Percentiles rank a stretch among this genome's conserved stretches.
Evolutionary conservation across 2,797 vertebrate species (phyloP).

Genomic region (Glossophaga mutica): DNA sequence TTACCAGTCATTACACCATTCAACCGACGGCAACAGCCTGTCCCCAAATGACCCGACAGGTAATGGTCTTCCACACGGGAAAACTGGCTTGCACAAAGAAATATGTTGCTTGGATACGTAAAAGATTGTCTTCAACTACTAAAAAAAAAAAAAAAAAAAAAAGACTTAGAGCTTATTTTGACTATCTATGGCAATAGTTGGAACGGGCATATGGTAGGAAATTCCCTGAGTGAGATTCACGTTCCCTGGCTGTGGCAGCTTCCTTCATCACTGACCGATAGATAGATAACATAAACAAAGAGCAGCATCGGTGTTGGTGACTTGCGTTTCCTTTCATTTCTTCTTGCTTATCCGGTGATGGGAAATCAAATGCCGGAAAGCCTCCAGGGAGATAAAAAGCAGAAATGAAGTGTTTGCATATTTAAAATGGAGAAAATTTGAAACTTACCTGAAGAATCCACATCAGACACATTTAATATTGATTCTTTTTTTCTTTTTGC

Average conservation of each 20-base stretch:
- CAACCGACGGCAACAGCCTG: constrained; percentile 74
- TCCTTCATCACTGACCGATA: not conserved
- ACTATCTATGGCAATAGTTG: not conserved
- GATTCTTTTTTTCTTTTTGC: not conserved
- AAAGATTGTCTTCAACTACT: constrained; percentile 1
- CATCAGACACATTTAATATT: not conserved
- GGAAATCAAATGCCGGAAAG: not conserved
- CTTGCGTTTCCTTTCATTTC: constrained; percentile 4
- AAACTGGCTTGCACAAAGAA: not conserved
- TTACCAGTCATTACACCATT: constrained; percentile 82
- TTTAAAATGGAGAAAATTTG: not conserved
- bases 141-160: constrained; percentile 27
- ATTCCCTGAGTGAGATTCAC: not conserved
- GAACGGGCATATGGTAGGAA: not conserved
- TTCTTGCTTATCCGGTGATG: not conserved
- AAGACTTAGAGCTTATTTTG: not conserved
- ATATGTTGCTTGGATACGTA: not conserved
- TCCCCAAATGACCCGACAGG: constrained; percentile 81
- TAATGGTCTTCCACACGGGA: constrained; percentile 67
- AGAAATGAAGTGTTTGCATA: not conserved
- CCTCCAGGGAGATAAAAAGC: not conserved
- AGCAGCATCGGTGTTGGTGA: not conserved
- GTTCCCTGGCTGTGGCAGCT: not conserved
- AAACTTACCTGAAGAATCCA: not conserved
- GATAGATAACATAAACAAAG: not conserved